These are phyloP conservation scores for Ia io DNA, from an alignment of 2,113 vertebrate species.

Conservation along the genomic window DNA sequence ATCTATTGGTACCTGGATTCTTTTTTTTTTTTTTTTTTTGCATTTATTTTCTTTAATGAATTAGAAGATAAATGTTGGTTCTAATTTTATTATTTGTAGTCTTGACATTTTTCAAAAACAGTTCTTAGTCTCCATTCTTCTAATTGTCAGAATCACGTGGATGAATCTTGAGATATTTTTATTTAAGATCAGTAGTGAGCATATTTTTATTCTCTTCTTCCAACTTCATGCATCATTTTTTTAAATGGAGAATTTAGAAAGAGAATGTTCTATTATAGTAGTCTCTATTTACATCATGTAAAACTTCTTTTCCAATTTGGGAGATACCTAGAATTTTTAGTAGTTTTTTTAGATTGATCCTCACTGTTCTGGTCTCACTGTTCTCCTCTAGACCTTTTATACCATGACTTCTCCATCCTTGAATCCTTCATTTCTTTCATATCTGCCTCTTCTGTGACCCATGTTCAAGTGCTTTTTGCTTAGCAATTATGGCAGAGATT, in stretches of 20 bases:
- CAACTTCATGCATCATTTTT: neutral
- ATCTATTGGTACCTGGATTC: neutral
- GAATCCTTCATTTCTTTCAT: neutral
- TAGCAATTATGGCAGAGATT: neutral
- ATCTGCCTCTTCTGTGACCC: neutral
- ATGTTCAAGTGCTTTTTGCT: neutral
- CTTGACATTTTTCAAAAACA: conserved; percentile 20
- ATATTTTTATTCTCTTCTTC: neutral
- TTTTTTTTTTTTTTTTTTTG: neutral
- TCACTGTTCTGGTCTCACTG: neutral
- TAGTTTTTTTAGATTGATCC: neutral
- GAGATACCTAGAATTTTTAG: neutral
- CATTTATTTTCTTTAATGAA: neutral
- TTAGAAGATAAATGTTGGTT: conserved; percentile 20
- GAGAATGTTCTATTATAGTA: neutral
- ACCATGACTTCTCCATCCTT: neutral
- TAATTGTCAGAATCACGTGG: neutral
- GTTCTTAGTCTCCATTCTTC: conserved; percentile 26
- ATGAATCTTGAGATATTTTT: neutral
- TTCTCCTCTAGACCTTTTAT: neutral
- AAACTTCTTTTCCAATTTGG: neutral
- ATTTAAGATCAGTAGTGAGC: neutral
- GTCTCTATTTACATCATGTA: neutral
- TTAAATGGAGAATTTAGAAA: neutral
- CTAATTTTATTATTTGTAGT: neutral